Base-by-base conservation (phyloP, 2,113 vertebrate species). In the Brienomyrus brachyistius region DNA sequence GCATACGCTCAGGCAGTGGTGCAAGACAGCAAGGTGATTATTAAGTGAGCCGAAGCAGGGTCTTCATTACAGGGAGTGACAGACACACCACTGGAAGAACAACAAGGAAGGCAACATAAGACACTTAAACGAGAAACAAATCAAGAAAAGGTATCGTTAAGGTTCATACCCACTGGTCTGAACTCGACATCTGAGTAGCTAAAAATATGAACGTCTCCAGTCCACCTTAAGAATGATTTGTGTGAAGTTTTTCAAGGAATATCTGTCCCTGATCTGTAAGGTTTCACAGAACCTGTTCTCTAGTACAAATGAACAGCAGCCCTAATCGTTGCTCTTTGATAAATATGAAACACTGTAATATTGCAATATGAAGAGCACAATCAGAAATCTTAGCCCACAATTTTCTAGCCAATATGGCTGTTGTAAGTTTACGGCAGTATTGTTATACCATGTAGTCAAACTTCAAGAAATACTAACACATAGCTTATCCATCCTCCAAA, bases 21-120 rank as follows among this genome's bases (percentile, higher is more conserved):
- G 82, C 70, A 84, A 31, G 59, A 43, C 84, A 91, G n/a, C 50
- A 77, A 62, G 51, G 54, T 51, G 89, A 90, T 90, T 89, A 91
- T 51, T 90, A 70, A n/a, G 66, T 52, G n/a, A 70, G 88, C 89
- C 51, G 27, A 80, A 90, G 51, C 89, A 59, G 90, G 88, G 91
- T 40, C 86, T 88, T 91, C 87, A 90, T 89, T 88, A 91, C 83
- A 91, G 66, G 50, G 90, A 82, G 86, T 52, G 80, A 90, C 43
- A 51, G 59, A 45, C 43, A 74, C 80, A 51, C 74, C 84, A 17
- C 45, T 31, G 23, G 15, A 4, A 21, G 17, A 10, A 51, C 4
- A 8, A 21, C 13, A 3, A 51, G 10, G 31, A 13, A 45, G 43
- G 9, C 9, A n/a, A n/a, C 19, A 19, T 0, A 31, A 35, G n/a